Percentiles rank a stretch among this genome's conserved stretches.
These are phyloP conservation scores for Holocentrus rufus DNA, from an alignment of 2,797 vertebrate genomes.

Conservation along the genomic window DNA sequence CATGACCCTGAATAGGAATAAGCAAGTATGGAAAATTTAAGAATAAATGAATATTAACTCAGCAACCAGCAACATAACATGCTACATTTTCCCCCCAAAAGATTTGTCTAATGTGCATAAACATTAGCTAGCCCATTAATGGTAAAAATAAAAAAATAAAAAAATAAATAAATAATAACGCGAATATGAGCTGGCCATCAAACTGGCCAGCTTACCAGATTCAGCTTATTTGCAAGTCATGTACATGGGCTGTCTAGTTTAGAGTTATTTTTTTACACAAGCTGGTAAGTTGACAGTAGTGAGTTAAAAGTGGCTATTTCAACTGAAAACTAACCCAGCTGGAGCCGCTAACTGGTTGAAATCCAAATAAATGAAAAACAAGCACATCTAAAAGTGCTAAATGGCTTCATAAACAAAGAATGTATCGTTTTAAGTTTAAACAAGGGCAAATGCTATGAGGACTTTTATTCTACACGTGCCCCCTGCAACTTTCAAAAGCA, in stretches of 20 bases:
- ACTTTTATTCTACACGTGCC: slow-evolving; percentile 35
- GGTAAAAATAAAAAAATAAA: slow-evolving; percentile 25
- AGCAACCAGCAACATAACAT: slow-evolving; percentile 22
- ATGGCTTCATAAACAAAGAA: background rate
- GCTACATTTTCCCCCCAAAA: slow-evolving; percentile 15
- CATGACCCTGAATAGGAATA: slow-evolving; percentile 43
- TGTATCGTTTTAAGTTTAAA: background rate
- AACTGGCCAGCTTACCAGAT: too few relatives aligned
- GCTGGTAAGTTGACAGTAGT: too few relatives aligned
- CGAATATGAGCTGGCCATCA: slow-evolving; percentile 30
- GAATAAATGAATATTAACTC: slow-evolving; percentile 45
- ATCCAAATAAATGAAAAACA: too few relatives aligned
- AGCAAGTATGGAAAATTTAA: slow-evolving; percentile 28
- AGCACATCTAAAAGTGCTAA: background rate
- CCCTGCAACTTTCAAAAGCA: slow-evolving; percentile 35
- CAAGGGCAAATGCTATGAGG: slow-evolving; percentile 18
- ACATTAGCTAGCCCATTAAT: slow-evolving; percentile 40
- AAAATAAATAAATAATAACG: background rate
- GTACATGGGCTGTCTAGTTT: too few relatives aligned
- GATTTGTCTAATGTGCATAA: slow-evolving; percentile 34
- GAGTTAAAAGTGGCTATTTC: too few relatives aligned
- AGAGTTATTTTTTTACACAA: too few relatives aligned
- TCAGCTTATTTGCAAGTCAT: too few relatives aligned
- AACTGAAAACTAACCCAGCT: too few relatives aligned
- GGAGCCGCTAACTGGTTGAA: too few relatives aligned